These are phyloP conservation scores for Adelges cooleyi DNA, from an alignment of 1,140 invertebrate species.

Conservation along the genomic window DNA sequence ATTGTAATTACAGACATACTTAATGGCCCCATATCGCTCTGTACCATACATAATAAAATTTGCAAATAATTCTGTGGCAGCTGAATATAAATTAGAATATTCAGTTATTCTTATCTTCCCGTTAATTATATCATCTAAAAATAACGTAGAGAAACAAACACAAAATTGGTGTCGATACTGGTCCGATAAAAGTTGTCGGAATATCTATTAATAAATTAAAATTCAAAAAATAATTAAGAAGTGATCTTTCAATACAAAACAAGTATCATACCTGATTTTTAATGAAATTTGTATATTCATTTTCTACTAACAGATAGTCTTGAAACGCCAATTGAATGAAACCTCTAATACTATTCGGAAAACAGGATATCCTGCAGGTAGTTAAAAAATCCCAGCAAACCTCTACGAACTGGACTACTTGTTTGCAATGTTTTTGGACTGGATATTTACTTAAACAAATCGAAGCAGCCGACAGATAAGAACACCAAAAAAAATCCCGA, in stretches of 20 bases:
- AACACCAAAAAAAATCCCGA: neutral
- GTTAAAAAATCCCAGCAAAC: slow-evolving; percentile 13
- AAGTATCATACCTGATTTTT: neutral
- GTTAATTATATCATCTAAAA: too few relatives aligned
- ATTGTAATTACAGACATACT: neutral
- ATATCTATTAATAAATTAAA: too few relatives aligned
- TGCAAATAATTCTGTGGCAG: neutral
- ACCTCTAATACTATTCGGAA: neutral
- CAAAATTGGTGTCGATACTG: slow-evolving; percentile 6
- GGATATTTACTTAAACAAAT: neutral
- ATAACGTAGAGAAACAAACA: slow-evolving; percentile 3
- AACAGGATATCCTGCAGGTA: slow-evolving; percentile 10
- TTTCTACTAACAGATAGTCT: neutral
- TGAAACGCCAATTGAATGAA: slow-evolving; percentile 21
- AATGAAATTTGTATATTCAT: neutral
- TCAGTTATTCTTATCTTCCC: too few relatives aligned
- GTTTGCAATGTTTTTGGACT: neutral
- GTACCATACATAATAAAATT: slow-evolving; percentile 13
- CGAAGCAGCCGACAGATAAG: slow-evolving; percentile 1
- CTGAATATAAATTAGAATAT: neutral
- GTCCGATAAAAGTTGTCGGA: neutral
- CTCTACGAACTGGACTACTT: neutral
- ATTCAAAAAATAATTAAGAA: too few relatives aligned
- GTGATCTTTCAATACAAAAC: too few relatives aligned
- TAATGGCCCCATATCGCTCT: slow-evolving; percentile 10